Conservation (phyloP, 2,113 vertebrate genomes). For the Natator depressus region DNA sequence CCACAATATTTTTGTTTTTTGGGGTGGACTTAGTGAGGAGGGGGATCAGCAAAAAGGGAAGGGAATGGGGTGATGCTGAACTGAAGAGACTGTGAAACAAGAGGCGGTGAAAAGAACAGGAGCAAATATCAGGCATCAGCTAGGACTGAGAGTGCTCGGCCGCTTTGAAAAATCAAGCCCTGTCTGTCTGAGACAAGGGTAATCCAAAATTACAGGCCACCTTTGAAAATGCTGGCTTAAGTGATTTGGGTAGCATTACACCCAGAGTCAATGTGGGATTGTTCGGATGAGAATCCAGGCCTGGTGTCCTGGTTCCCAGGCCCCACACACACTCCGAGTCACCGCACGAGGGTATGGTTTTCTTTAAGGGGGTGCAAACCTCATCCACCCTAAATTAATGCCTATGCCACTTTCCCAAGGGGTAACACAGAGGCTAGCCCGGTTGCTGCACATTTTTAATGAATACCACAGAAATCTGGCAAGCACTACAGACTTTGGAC, state of each 20-base stretch:
- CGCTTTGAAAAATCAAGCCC: not conserved
- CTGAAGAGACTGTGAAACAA: not conserved
- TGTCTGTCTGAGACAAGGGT: fast-evolving
- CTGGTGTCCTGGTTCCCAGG: not conserved
- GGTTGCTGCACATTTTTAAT: not conserved
- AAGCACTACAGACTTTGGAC: not conserved
- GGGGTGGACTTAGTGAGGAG: not conserved
- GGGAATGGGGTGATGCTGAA: not conserved
- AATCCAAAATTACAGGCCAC: not conserved
- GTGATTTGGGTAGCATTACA: not conserved
- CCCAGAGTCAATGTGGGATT: not conserved
- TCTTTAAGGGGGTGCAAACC: not conserved
- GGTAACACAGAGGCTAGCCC: not conserved
- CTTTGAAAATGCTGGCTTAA: not conserved
- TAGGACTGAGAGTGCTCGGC: fast-evolving
- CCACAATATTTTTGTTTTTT: no score
- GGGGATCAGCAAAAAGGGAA: not conserved
- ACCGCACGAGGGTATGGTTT: fast-evolving
- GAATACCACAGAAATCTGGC: not conserved
- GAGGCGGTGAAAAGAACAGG: fast-evolving
- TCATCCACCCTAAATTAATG: fast-evolving
- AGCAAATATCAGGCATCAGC: not conserved
- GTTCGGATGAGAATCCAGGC: not conserved
- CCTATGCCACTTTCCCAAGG: not conserved
- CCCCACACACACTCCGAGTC: fast-evolving